Conservation (phyloP, 2,888 invertebrate genomes). For the Dorcus parallelipipedus region DNA sequence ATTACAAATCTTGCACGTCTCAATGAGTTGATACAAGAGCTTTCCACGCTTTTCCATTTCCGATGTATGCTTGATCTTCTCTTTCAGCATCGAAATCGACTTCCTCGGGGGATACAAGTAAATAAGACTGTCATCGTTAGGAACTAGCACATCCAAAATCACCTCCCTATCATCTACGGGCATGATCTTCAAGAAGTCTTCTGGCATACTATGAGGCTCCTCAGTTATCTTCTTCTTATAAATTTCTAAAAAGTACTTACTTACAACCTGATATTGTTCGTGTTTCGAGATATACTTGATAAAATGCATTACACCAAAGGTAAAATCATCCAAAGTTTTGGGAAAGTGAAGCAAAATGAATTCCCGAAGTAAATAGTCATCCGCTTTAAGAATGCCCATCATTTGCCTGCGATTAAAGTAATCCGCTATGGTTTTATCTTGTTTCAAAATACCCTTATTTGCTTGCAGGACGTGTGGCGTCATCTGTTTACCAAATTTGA, state of each 20-base stretch:
- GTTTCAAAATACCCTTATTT: not conserved
- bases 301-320: not conserved
- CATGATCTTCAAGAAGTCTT: conserved; percentile 2
- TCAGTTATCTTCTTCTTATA: conserved; percentile 2
- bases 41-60: not conserved
- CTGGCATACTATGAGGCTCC: not conserved
- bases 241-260: conserved; percentile 1
- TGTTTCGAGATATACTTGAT: not conserved
- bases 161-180: conserved; percentile 3
- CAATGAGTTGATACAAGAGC: not conserved
- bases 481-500: conserved; percentile 9
- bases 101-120: not conserved
- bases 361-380: not conserved
- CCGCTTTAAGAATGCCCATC: not conserved
- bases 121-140: not conserved
- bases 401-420: conserved; percentile 1
- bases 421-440: not conserved
- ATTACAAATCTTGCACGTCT: not conserved
- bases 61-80: conserved; percentile 2
- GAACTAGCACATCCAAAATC: conserved; percentile 1
- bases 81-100: conserved; percentile 6
- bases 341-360: conserved; percentile 7
- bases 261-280: not conserved
- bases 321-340: conserved; percentile 6
- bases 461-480: conserved; percentile 7